A percentile compares a stretch with the other conserved stretches of the same genome.
Evolutionary conservation across 2,113 vertebrate species (phyloP).

Genomic region (Limnothrissa miodon): DNA sequence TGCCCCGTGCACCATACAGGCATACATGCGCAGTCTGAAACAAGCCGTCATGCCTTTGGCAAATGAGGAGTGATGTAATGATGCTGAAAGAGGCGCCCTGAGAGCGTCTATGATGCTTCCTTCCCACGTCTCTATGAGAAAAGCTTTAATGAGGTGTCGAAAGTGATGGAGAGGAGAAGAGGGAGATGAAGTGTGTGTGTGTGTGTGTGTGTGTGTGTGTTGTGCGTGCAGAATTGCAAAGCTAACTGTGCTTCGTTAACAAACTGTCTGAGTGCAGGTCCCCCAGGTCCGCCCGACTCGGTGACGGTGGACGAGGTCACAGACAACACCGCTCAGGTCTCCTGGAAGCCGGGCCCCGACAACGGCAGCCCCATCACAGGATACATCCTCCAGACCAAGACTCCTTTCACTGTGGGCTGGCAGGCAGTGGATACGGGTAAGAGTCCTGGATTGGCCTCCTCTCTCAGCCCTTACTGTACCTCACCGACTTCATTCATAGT

Average conservation of each 20-base stretch:
- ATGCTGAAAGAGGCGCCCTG: background rate
- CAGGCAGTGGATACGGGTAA: slow-evolving; percentile 87
- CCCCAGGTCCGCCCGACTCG: slow-evolving; percentile 81
- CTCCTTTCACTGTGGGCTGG: slow-evolving; percentile 91
- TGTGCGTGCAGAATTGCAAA: slow-evolving; percentile 24
- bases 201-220: background rate
- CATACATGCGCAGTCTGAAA: background rate
- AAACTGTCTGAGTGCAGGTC: slow-evolving; percentile 71
- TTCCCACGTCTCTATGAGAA: background rate
- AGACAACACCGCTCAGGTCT: slow-evolving; percentile 85
- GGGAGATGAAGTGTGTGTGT: background rate
- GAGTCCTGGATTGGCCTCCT: slow-evolving; percentile 26
- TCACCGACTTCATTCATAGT: slow-evolving; percentile 13
- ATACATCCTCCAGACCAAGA: slow-evolving; percentile 84
- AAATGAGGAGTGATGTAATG: background rate
- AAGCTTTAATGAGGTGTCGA: slow-evolving; percentile 1
- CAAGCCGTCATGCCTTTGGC: background rate
- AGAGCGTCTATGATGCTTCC: background rate
- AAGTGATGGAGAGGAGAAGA: background rate
- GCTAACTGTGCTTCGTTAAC: slow-evolving; percentile 50
- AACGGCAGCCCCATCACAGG: slow-evolving; percentile 84
- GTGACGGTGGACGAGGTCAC: slow-evolving; percentile 89
- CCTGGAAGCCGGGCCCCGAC: slow-evolving; percentile 84
- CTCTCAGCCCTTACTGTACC: background rate
- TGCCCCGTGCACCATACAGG: background rate